A percentile compares a stretch with the other conserved stretches of the same genome.
These are phyloP conservation scores for Monodelphis domestica DNA, from an alignment of 2,797 vertebrate genomes.

Conservation along the genomic window DNA sequence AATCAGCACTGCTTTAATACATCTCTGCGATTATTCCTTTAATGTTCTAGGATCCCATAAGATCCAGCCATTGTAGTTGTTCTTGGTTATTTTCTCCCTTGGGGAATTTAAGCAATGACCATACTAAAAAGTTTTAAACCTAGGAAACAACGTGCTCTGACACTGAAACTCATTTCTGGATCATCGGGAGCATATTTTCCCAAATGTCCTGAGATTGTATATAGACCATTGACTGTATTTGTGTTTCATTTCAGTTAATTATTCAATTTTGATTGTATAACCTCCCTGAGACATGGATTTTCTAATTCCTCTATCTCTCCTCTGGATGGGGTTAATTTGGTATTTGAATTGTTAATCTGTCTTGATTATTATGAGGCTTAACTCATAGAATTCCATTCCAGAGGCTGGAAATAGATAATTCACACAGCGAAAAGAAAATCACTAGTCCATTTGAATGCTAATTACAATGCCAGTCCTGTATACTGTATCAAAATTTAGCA, in stretches of 20 bases:
- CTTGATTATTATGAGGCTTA: conserved; percentile 68
- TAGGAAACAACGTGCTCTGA: conserved; percentile 1
- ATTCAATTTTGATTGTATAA: conserved; percentile 31
- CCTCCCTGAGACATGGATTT: neutral
- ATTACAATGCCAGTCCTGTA: conserved; percentile 66
- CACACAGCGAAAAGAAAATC: conserved; percentile 68
- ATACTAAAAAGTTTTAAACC: neutral
- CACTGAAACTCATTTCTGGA: neutral
- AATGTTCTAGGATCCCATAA: conserved; percentile 1
- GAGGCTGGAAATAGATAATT: conserved; percentile 61
- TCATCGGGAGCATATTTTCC: neutral
- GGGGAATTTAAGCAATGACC: conserved; percentile 36
- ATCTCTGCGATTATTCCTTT: neutral
- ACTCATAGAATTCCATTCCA: conserved; percentile 68
- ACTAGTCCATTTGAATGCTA: conserved; percentile 75
- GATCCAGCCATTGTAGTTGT: neutral
- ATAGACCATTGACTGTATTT: conserved; percentile 10
- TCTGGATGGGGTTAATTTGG: conserved; percentile 60
- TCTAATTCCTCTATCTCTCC: conserved; percentile 43
- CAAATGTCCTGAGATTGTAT: conserved; percentile 11
- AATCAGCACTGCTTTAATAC: conserved; percentile 10
- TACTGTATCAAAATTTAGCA: conserved; percentile 70
- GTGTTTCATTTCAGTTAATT: conserved; percentile 16
- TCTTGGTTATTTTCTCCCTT: conserved; percentile 34
- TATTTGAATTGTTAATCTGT: conserved; percentile 73